A percentile compares a stretch with the other conserved stretches of the same genome.
Conservation (phyloP, 2,888 invertebrate genomes). For the Prosopocoilus inquinatus region DNA sequence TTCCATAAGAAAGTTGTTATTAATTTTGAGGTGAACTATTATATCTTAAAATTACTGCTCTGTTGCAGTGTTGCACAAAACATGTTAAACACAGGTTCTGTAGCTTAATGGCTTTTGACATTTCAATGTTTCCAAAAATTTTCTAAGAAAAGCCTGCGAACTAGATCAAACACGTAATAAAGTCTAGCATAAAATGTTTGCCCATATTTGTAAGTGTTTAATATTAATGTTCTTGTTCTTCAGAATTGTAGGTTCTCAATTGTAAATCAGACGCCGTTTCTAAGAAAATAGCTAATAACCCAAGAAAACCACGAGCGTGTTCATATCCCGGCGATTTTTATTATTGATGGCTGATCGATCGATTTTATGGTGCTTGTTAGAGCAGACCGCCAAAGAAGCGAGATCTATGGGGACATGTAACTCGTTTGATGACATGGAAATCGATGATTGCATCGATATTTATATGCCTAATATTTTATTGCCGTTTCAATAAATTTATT, state of each 20-base stretch:
- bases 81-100: too few species aligned
- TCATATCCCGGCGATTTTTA: constrained; percentile 28
- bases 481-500: constrained; percentile 14
- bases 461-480: constrained; percentile 17
- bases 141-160: too few species aligned
- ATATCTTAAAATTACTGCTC: too few species aligned
- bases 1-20: too few species aligned
- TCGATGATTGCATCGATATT: constrained; percentile 15
- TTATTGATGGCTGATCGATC: constrained; percentile 25
- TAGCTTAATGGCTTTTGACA: too few species aligned
- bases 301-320: constrained; percentile 19
- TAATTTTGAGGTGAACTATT: too few species aligned
- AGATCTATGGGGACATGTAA: constrained; percentile 16
- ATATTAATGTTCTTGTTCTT: too few species aligned
- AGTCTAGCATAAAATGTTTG: too few species aligned
- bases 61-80: too few species aligned
- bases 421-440: constrained; percentile 20
- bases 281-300: background rate
- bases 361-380: constrained; percentile 24
- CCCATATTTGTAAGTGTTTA: too few species aligned
- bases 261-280: background rate
- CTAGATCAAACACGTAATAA: too few species aligned
- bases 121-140: too few species aligned
- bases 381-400: constrained; percentile 20
- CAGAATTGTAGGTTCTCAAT: background rate